Evolutionary conservation across 2,113 vertebrate genomes (phyloP).

Genomic region (Datnioides undecimradiatus): DNA sequence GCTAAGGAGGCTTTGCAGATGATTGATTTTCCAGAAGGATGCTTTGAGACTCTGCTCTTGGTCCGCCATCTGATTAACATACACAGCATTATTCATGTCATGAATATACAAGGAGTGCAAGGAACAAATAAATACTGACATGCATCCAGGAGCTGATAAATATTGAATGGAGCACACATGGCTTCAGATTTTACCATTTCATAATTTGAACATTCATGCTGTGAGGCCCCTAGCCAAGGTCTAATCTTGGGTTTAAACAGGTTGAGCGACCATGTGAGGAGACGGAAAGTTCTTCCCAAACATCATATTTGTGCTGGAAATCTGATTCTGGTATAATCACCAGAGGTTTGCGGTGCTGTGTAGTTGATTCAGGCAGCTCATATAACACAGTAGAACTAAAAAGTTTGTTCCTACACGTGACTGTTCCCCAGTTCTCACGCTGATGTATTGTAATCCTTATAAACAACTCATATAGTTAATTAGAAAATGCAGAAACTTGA

Average conservation of each 20-base stretch:
- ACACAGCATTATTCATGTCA: conserved; percentile 73
- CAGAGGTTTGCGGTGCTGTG: not conserved
- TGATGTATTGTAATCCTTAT: too few species aligned
- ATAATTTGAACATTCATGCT: conserved; percentile 62
- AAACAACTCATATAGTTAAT: too few species aligned
- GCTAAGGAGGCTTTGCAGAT: conserved; percentile 63
- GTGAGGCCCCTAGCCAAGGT: conserved; percentile 52
- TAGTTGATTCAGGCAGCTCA: not conserved
- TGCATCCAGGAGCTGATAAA: conserved; percentile 69
- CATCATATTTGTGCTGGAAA: conserved; percentile 28
- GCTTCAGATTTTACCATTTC: conserved; percentile 66
- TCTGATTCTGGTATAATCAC: not conserved
- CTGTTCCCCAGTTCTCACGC: too few species aligned
- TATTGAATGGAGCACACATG: conserved; percentile 69
- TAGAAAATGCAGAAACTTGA: too few species aligned
- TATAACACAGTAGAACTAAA: not conserved
- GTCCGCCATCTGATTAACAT: conserved; percentile 73
- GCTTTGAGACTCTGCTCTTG: conserved; percentile 65
- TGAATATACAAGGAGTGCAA: conserved; percentile 73
- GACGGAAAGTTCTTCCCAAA: conserved; percentile 34
- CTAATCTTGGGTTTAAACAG: conserved; percentile 52
- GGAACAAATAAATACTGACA: conserved; percentile 76
- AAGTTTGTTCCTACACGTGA: too few species aligned
- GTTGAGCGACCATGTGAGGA: conserved; percentile 45
- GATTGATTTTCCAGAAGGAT: conserved; percentile 74